Conservation (phyloP, 2,888 invertebrate species). For the Synergus umbraculus region DNA sequence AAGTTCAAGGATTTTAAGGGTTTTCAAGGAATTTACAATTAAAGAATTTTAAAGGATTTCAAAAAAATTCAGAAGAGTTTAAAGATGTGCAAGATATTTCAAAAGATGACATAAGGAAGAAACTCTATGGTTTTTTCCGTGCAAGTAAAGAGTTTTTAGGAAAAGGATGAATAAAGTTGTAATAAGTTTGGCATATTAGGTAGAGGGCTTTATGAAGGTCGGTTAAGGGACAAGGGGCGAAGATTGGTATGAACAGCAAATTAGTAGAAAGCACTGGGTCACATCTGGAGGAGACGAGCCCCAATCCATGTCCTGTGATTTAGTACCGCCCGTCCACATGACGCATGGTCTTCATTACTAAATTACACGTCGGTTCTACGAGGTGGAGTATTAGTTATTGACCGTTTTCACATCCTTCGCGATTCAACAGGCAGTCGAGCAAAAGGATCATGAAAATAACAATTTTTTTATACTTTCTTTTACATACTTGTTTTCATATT, state of each 20-base stretch:
- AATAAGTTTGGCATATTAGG: not conserved
- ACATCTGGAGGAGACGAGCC: conserved; percentile 70
- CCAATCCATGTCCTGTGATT: conserved; percentile 72
- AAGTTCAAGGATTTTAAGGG: too few species aligned
- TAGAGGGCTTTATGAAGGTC: not conserved
- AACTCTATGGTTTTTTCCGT: too few species aligned
- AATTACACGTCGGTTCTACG: conserved; percentile 62
- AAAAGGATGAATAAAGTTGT: not conserved
- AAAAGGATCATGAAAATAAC: not conserved
- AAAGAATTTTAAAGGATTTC: too few species aligned
- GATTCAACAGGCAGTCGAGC: conserved; percentile 18
- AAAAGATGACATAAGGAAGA: too few species aligned
- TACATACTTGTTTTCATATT: too few species aligned
- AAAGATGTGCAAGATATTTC: too few species aligned
- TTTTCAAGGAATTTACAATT: too few species aligned
- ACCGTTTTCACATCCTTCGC: conserved; percentile 9
- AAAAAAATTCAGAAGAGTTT: too few species aligned
- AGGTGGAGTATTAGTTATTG: conserved; percentile 13
- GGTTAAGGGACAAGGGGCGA: not conserved
- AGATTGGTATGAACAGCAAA: conserved; percentile 61
- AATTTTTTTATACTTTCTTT: not conserved
- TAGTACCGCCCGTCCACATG: conserved; percentile 63
- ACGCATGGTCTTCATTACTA: conserved; percentile 71
- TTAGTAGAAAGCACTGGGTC: conserved; percentile 71
- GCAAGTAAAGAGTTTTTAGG: not conserved